phyloP scores from a whole-genome alignment of 2,888 invertebrate genomes.

The Cheiracanthium punctorium region DNA sequence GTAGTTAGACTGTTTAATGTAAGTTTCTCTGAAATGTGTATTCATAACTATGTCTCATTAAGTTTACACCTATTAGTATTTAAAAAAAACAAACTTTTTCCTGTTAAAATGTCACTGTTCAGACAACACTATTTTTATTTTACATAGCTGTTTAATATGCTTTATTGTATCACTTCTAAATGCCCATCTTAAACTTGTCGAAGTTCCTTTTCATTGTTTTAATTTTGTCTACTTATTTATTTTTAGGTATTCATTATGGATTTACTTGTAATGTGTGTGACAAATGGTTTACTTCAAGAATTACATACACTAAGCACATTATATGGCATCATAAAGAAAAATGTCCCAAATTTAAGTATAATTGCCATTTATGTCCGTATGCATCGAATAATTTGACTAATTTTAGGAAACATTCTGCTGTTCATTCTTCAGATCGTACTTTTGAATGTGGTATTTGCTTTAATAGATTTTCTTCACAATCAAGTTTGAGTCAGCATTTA shows the following conservation, averaged over 20 bases:
- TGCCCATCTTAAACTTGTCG: too few species aligned
- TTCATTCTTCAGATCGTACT: neutral
- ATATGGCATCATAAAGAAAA: constrained; percentile 48
- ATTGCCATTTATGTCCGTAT: constrained; percentile 4
- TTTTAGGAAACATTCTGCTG: constrained; percentile 13
- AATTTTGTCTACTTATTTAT: neutral
- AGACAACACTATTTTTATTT: too few species aligned
- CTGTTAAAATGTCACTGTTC: too few species aligned
- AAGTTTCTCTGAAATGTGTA: too few species aligned
- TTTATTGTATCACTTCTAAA: too few species aligned
- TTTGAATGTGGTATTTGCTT: neutral
- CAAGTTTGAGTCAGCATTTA: neutral
- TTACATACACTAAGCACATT: constrained; percentile 33
- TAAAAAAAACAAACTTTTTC: too few species aligned
- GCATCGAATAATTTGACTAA: neutral
- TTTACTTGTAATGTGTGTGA: constrained; percentile 22
- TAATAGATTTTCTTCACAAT: neutral
- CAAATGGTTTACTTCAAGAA: constrained; percentile 40
- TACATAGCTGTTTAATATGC: too few species aligned
- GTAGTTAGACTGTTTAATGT: too few species aligned
- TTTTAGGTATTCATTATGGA: neutral
- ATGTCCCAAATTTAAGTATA: neutral
- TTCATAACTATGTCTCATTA: too few species aligned
- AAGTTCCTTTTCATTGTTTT: too few species aligned
- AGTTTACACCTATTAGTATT: too few species aligned